These are phyloP conservation scores for Tympanuchus pallidicinctus DNA, from an alignment of 2,113 vertebrate species.

Conservation along the genomic window DNA sequence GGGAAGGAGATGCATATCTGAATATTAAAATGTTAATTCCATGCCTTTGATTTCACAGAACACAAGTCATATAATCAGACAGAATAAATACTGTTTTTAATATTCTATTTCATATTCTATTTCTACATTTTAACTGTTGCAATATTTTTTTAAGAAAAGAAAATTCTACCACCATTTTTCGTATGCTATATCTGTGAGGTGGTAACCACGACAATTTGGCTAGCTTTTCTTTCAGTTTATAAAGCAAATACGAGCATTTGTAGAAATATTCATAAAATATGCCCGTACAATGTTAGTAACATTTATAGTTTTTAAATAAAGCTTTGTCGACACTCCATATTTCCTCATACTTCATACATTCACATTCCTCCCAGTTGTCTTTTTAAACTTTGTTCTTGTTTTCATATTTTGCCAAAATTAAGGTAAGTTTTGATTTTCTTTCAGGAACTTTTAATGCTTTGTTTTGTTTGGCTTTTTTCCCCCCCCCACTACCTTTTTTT, in stretches of 20 bases:
- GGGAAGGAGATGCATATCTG: background rate
- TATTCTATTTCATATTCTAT: background rate
- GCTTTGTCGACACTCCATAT: background rate
- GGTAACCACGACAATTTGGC: constrained; percentile 29
- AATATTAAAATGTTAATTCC: background rate
- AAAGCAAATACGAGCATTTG: constrained; percentile 35
- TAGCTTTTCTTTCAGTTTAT: constrained; percentile 22
- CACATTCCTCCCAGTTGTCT: constrained; percentile 17
- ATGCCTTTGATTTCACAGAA: background rate
- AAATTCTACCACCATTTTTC: background rate
- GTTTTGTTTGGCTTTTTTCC: background rate
- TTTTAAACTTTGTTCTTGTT: constrained; percentile 29
- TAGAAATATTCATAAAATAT: constrained; percentile 11
- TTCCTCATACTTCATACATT: constrained; percentile 37
- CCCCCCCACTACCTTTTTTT: background rate
- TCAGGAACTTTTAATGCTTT: background rate
- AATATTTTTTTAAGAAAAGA: background rate
- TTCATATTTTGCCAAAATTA: constrained; percentile 55
- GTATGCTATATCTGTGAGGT: background rate
- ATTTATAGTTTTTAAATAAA: constrained; percentile 16
- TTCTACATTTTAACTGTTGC: background rate
- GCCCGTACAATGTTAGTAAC: background rate
- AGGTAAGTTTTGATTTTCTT: constrained; percentile 26
- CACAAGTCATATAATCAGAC: background rate
- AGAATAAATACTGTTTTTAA: background rate